A percentile compares a stretch with the other conserved stretches of the same genome.
Evolutionary conservation across 2,888 invertebrate species (phyloP).

Genomic region (Clunio marinus): DNA sequence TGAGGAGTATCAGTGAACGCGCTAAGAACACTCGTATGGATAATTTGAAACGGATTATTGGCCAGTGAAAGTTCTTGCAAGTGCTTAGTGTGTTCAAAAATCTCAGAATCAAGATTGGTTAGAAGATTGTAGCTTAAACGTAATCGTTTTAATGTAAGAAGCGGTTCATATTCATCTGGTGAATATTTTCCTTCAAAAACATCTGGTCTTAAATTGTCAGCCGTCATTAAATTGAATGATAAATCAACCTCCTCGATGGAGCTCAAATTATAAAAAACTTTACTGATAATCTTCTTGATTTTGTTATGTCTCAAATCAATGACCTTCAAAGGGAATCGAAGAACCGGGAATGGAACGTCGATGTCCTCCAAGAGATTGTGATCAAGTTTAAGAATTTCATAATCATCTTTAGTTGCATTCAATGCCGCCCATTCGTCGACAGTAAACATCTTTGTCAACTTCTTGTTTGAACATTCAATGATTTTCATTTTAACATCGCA

Average conservation of each 20-base stretch:
- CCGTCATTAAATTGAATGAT: conserved; percentile 63
- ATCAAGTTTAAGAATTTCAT: conserved; percentile 46
- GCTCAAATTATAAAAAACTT: conserved; percentile 61
- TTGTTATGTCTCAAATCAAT: conserved; percentile 61
- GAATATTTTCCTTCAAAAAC: conserved; percentile 59
- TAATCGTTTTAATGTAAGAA: conserved; percentile 45
- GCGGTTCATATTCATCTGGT: conserved; percentile 43
- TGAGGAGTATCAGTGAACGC: conserved; percentile 62
- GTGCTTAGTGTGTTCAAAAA: conserved; percentile 70
- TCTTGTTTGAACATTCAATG: conserved; percentile 56
- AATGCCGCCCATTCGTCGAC: conserved; percentile 55
- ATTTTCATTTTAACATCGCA: conserved; percentile 51
- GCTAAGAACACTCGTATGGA: conserved; percentile 60
- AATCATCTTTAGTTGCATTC: conserved; percentile 33
- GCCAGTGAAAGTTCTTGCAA: conserved; percentile 65
- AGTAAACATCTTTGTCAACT: conserved; percentile 54
- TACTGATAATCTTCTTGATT: conserved; percentile 59
- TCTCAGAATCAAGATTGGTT: conserved; percentile 63
- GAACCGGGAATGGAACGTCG: conserved; percentile 52
- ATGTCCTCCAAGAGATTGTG: conserved; percentile 46
- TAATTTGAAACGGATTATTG: conserved; percentile 66
- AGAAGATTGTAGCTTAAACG: conserved; percentile 66
- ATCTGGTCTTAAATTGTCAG: conserved; percentile 58
- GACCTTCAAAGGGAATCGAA: conserved; percentile 50
- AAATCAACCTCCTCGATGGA: conserved; percentile 63